phyloP scores from a whole-genome alignment of 2,113 vertebrate genomes.

The Stictonetta naevosa region DNA sequence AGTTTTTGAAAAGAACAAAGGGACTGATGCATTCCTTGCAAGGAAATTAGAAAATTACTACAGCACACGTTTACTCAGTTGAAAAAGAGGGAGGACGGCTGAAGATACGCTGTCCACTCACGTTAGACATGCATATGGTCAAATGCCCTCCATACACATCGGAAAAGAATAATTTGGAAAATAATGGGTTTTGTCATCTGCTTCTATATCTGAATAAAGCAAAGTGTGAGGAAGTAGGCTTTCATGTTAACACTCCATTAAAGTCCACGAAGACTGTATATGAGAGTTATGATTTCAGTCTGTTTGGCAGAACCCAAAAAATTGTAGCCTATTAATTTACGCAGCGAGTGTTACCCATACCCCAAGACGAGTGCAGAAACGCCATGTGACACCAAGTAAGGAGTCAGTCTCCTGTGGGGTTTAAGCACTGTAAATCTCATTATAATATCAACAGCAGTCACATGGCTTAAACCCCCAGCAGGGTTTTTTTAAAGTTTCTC shows the following conservation, averaged over 20 bases:
- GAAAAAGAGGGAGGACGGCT: not conserved
- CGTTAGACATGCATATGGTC: not conserved
- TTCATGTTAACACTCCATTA: not conserved
- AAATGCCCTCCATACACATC: not conserved
- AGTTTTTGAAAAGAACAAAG: conserved; percentile 1
- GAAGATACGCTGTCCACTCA: not conserved
- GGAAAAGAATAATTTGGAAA: not conserved
- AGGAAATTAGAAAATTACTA: not conserved
- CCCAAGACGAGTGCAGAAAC: not conserved
- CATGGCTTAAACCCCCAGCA: conserved; percentile 58
- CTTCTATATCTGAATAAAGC: not conserved
- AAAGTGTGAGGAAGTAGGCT: not conserved
- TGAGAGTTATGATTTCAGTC: not conserved
- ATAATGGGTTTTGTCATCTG: not conserved
- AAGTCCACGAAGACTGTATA: not conserved
- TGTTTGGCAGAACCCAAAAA: not conserved
- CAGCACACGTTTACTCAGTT: not conserved
- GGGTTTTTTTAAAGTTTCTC: conserved; percentile 59
- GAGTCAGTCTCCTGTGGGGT: conserved; percentile 24
- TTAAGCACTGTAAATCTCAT: conserved; percentile 63
- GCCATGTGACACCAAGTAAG: not conserved
- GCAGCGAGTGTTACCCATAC: not conserved
- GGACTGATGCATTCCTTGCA: not conserved
- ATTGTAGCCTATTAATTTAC: not conserved
- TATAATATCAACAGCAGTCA: conserved; percentile 56